These are phyloP conservation scores for Ectropis grisescens DNA, from an alignment of 1,140 invertebrate genomes.

Conservation along the genomic window DNA sequence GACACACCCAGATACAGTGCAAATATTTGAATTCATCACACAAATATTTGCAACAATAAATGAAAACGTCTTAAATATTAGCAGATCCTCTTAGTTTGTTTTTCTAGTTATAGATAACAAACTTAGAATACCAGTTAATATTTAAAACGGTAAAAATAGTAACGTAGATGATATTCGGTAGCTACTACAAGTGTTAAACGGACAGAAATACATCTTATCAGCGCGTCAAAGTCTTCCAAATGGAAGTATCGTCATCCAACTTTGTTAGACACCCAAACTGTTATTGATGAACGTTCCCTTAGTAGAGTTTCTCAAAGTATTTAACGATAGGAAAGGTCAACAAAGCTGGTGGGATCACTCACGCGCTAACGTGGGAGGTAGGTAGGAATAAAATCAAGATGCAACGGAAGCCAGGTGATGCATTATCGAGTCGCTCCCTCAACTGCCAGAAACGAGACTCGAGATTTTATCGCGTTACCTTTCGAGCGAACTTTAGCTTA, in stretches of 20 bases:
- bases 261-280: too few species aligned
- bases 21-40: too few species aligned
- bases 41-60: too few species aligned
- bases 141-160: neutral
- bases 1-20: too few species aligned
- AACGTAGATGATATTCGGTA: conserved; percentile 28
- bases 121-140: neutral
- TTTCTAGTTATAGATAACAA: too few species aligned
- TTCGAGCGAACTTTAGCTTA: conserved; percentile 38
- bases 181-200: conserved; percentile 43
- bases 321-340: neutral
- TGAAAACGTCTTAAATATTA: too few species aligned
- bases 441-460: conserved; percentile 39
- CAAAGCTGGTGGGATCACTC: conserved; percentile 2
- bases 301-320: neutral
- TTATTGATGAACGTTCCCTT: neutral
- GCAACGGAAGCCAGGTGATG: conserved; percentile 61
- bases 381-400: conserved; percentile 56
- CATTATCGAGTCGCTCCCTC: conserved; percentile 43
- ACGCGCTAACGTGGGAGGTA: conserved; percentile 43
- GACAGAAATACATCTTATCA: conserved; percentile 29
- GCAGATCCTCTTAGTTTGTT: too few species aligned
- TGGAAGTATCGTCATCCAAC: too few species aligned
- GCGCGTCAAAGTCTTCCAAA: too few species aligned
- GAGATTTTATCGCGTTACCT: conserved; percentile 50